Percentiles rank a stretch among this genome's conserved stretches.
phyloP scores from a whole-genome alignment of 2,888 invertebrate genomes.

The Neelides folsomi region DNA sequence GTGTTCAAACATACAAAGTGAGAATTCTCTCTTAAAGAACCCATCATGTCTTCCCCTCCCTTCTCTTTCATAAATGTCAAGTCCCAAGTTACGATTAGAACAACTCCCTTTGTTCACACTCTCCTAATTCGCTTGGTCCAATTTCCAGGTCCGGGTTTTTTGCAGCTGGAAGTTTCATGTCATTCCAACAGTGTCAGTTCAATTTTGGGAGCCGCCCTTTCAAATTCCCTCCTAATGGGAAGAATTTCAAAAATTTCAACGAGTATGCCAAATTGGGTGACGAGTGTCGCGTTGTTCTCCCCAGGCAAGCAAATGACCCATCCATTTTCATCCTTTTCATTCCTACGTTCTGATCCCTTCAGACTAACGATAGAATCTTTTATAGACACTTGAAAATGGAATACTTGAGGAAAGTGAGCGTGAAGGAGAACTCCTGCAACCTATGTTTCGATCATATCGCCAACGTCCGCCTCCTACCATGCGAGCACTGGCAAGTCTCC shows the following conservation, averaged over 20 bases:
- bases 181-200: slow-evolving; percentile 86
- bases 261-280: slow-evolving; percentile 58
- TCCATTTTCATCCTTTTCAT: slow-evolving; percentile 2
- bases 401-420: slow-evolving; percentile 56
- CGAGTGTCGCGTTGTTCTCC: slow-evolving; percentile 67
- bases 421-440: slow-evolving; percentile 70
- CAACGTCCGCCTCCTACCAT: slow-evolving; percentile 41
- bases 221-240: slow-evolving; percentile 55
- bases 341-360: too few relatives aligned
- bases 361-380: slow-evolving; percentile 9
- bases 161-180: slow-evolving; percentile 92
- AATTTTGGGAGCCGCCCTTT: slow-evolving; percentile 78
- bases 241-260: slow-evolving; percentile 59
- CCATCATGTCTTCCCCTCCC: too few relatives aligned
- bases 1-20: slow-evolving; percentile 66
- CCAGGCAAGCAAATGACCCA: slow-evolving; percentile 41
- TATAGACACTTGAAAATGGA: slow-evolving; percentile 60
- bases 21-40: slow-evolving; percentile 16
- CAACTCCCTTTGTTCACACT: too few relatives aligned
- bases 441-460: slow-evolving; percentile 73
- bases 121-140: too few relatives aligned
- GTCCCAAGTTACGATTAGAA: not conserved
- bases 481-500: slow-evolving; percentile 62
- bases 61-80: not conserved
- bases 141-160: slow-evolving; percentile 64